Percentiles rank a stretch among this genome's conserved stretches.
Conservation (phyloP, 2,888 invertebrate genomes). For the Eristalis arbustorum region DNA sequence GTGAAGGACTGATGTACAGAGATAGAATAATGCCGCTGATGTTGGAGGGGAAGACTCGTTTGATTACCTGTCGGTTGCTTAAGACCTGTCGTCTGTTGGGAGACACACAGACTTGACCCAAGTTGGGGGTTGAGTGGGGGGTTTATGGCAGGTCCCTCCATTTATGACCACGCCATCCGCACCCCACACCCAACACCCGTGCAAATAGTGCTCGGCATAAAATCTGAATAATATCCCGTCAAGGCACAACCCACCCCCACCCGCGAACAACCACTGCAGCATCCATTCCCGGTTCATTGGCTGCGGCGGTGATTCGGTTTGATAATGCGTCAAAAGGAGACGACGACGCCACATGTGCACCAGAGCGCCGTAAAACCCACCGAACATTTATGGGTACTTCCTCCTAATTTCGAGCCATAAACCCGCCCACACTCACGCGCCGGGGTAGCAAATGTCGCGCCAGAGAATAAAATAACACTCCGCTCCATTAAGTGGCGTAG, state of each 20-base stretch:
- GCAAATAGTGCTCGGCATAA: not conserved
- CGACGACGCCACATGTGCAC: not conserved
- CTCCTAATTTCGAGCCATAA: constrained; percentile 34
- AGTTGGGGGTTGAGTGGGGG: too few relatives aligned
- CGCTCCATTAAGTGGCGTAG: constrained; percentile 41
- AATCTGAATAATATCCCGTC: not conserved
- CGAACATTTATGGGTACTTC: constrained; percentile 27
- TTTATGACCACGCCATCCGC: not conserved
- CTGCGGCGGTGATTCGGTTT: not conserved
- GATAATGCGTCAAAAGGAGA: not conserved
- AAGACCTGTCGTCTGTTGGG: not conserved
- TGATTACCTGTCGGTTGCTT: not conserved
- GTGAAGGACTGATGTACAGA: not conserved
- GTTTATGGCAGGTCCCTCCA: too few relatives aligned
- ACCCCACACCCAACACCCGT: not conserved
- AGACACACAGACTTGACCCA: too few relatives aligned
- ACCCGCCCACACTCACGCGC: not conserved
- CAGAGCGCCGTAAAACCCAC: constrained; percentile 19
- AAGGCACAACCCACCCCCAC: too few relatives aligned
- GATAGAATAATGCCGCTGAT: not conserved
- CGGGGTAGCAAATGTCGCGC: constrained; percentile 7
- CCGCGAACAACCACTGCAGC: not conserved
- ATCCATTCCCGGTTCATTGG: not conserved
- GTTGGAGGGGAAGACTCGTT: not conserved
- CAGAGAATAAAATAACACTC: constrained; percentile 18